A percentile compares a stretch with the other conserved stretches of the same genome.
Conservation (phyloP, 2,888 invertebrate species). For the Oscheius sp. region DNA sequence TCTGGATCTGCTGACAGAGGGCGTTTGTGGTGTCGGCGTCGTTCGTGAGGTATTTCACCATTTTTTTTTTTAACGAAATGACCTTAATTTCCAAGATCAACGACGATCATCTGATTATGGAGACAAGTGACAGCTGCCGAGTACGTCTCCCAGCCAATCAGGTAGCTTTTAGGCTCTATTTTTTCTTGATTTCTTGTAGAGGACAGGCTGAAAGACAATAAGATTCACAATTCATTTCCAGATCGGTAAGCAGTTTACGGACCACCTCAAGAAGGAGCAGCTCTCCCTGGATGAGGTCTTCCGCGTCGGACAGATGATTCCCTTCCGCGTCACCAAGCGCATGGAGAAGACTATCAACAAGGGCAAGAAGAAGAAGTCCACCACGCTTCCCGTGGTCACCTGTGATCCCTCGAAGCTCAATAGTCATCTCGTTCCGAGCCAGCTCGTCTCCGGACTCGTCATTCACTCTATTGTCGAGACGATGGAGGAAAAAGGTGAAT, state of each 20-base stretch:
- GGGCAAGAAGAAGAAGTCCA: not conserved
- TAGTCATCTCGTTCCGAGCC: slow-evolving; percentile 61
- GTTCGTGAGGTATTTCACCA: slow-evolving; percentile 52
- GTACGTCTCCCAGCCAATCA: slow-evolving; percentile 36
- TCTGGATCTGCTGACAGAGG: slow-evolving; percentile 55
- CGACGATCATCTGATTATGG: slow-evolving; percentile 32
- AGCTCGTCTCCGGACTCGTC: slow-evolving; percentile 58
- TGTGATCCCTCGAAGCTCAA: slow-evolving; percentile 62
- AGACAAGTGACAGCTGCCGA: slow-evolving; percentile 37
- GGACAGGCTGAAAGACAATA: too few relatives aligned
- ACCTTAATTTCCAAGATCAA: slow-evolving; percentile 6
- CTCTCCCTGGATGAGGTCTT: slow-evolving; percentile 65
- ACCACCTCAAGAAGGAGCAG: slow-evolving; percentile 42
- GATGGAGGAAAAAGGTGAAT: slow-evolving; percentile 70
- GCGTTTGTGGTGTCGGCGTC: slow-evolving; percentile 61
- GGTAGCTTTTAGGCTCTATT: slow-evolving; percentile 8
- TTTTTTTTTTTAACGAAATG: not conserved
- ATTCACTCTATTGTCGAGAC: slow-evolving; percentile 63
- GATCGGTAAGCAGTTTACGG: slow-evolving; percentile 43
- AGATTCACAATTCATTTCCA: slow-evolving; percentile 14
- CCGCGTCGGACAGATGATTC: slow-evolving; percentile 64
- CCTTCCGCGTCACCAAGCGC: slow-evolving; percentile 53
- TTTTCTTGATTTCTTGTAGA: not conserved
- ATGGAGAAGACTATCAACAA: slow-evolving; percentile 4
- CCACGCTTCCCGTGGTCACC: slow-evolving; percentile 34